Conservation (phyloP, 1,140 invertebrate genomes). For the Orchesella cincta region DNA sequence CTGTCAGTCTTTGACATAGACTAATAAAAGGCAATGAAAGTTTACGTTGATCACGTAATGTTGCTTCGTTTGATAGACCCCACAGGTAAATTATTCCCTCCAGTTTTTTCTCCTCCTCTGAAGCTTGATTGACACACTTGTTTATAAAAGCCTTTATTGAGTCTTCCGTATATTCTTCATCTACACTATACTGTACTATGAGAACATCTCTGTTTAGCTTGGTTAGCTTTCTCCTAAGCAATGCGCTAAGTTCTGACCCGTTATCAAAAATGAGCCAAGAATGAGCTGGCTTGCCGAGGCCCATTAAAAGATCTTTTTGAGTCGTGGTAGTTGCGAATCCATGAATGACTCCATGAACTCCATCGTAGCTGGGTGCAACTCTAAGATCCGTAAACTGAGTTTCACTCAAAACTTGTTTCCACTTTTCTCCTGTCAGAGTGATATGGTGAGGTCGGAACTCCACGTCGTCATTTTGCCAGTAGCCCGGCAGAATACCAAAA, state of each 20-base stretch:
- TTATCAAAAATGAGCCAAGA: background rate
- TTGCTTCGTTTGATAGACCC: background rate
- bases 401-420: background rate
- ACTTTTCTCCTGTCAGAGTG: background rate
- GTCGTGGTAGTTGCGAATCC: background rate
- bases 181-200: background rate
- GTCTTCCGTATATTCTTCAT: background rate
- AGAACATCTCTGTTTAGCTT: background rate
- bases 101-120: background rate
- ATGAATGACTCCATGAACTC: background rate
- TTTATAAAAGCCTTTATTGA: background rate
- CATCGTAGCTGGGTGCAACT: background rate
- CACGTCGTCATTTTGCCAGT: conserved; percentile 38
- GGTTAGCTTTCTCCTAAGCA: background rate
- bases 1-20: background rate
- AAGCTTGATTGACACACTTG: background rate
- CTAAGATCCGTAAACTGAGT: background rate
- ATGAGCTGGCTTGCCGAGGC: background rate
- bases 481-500: conserved; percentile 40
- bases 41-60: background rate
- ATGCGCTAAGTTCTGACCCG: background rate
- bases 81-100: conserved; percentile 2
- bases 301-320: too few species aligned
- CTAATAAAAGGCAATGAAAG: background rate
- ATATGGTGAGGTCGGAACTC: conserved; percentile 11